Base-by-base conservation (phyloP, 2,797 vertebrate genomes). In the Artibeus lituratus region DNA sequence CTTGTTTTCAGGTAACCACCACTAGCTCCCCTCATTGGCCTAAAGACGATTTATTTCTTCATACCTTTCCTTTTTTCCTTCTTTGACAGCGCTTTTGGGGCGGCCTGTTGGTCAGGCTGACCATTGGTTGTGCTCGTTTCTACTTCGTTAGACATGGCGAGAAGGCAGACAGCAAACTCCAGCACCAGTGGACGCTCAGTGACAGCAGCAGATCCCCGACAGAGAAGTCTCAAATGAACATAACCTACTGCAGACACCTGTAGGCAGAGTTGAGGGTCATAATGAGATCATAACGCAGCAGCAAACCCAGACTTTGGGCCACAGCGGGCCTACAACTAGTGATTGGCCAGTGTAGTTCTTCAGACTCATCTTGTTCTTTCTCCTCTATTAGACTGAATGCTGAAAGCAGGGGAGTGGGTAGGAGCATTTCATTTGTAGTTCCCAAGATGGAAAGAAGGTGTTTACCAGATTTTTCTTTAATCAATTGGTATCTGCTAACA, bases 31-130 rank as follows among this genome's bases (percentile, higher is more conserved):
- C 24, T 89, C 35, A 26, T 0, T 32, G 70, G 42, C 8, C 26
- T 49, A 37, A 5, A 37, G 86, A 47, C 11, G 24, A 18, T 65
- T 35, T 62, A 18, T 65, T n/a, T 62, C 16, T 70, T 24, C 80
- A 86, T 98, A 99, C 99, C 99, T 98, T 99, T 99, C 98, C 99
- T 99, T 98, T 99, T 99, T 88, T 99, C 99, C 49, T 99, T 99
- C 98, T 99, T 99, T 39, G 99, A 99, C 0, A 98, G 97, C 2
- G 98, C 98, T 97, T 98, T 98, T 83, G 99, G 98, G 44, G 98
- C 97, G n/a, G 95, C 59, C 65, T 98, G 98, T 49, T 98, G 98
- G 10, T 99, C 99, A 29, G 98, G 98, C 42, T 98, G 97, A 92
- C 92, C 98, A 69, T 96, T 98, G 12, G 98, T 82, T 29, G 96